phyloP scores from a whole-genome alignment of 2,113 vertebrate genomes.

The Casuarius casuarius region DNA sequence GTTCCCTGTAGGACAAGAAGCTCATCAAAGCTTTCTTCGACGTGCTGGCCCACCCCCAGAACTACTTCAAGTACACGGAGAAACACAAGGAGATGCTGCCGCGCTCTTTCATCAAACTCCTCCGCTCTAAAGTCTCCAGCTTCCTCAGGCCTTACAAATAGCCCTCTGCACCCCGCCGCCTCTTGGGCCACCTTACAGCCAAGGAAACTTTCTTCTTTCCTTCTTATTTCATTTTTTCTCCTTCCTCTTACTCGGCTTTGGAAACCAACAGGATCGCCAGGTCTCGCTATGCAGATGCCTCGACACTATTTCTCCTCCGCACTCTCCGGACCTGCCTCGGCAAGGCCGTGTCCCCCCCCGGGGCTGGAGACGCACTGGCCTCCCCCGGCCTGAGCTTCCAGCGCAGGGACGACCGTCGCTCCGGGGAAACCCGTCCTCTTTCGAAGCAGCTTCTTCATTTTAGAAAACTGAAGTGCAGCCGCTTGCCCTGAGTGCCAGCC shows the following conservation, averaged over 20 bases:
- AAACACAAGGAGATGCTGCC: constrained; percentile 98
- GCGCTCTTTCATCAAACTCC: constrained; percentile 96
- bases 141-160: constrained; percentile 98
- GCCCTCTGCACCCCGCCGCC: constrained; percentile 5
- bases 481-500: background rate
- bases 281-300: constrained; percentile 74
- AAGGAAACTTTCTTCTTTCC: constrained; percentile 63
- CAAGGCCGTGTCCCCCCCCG: background rate
- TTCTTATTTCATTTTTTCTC: constrained; percentile 45
- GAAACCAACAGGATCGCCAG: constrained; percentile 55
- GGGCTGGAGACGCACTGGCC: background rate
- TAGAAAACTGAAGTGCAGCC: background rate
- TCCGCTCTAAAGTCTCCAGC: constrained; percentile 97
- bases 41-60: constrained; percentile 95
- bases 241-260: constrained; percentile 66
- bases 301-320: background rate
- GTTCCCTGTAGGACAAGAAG: constrained; percentile 91
- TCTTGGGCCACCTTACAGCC: background rate
- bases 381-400: background rate
- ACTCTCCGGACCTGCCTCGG: constrained; percentile 10
- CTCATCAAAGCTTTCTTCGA: constrained; percentile 99
- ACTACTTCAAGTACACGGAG: constrained; percentile 99
- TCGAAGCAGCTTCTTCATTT: background rate
- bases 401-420: background rate
- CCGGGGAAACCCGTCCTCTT: background rate